Percentiles rank a stretch among this genome's conserved stretches.
phyloP scores from a whole-genome alignment of 2,797 vertebrate species.

The Argya squamiceps region DNA sequence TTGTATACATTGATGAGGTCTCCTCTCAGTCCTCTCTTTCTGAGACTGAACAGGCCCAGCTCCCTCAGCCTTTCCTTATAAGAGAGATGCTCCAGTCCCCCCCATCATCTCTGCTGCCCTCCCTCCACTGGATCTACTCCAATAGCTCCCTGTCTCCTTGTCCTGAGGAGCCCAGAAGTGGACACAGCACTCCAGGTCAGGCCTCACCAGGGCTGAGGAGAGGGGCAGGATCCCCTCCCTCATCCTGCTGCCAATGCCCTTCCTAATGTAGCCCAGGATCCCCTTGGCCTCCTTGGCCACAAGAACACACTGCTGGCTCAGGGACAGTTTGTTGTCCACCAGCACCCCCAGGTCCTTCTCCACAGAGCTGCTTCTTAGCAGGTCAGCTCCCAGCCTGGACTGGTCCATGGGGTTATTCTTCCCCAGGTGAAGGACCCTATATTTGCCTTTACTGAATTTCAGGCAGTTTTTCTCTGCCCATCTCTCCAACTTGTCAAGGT shows the following conservation, averaged over 20 bases:
- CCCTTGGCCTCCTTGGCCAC: background rate
- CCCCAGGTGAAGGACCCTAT: background rate
- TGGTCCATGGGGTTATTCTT: background rate
- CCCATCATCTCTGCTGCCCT: background rate
- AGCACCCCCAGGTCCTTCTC: background rate
- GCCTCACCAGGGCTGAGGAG: background rate
- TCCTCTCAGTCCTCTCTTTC: background rate
- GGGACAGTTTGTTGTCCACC: background rate
- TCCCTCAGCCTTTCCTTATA: background rate
- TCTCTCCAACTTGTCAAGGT: background rate
- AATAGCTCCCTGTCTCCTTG: background rate
- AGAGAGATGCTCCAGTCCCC: background rate
- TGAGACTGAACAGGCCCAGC: background rate
- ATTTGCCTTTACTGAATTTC: background rate
- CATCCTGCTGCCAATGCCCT: background rate
- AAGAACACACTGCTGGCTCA: background rate
- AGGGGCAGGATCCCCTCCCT: background rate
- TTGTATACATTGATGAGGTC: background rate
- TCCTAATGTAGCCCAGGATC: too few species aligned
- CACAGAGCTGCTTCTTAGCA: background rate
- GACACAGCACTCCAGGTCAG: background rate
- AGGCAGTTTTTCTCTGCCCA: background rate
- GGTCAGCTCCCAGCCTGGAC: fast-evolving
- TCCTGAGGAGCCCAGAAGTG: background rate
- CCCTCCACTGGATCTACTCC: background rate